A percentile compares a stretch with the other conserved stretches of the same genome.
phyloP scores from a whole-genome alignment of 2,113 vertebrate species.

The Xiphophorus couchianus region DNA sequence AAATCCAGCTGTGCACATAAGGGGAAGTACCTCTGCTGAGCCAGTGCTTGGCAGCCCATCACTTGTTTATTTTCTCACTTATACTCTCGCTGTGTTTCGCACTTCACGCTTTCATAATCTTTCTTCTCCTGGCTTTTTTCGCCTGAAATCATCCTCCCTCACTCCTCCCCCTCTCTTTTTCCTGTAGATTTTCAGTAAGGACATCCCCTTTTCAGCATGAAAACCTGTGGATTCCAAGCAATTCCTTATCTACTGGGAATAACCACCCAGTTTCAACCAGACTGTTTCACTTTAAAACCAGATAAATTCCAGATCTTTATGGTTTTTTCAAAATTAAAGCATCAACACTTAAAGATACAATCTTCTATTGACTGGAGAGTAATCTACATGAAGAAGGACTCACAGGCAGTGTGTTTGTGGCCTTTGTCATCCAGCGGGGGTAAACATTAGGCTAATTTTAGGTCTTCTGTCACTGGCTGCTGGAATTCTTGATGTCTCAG shows the following conservation, averaged over 20 bases:
- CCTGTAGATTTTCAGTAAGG: constrained; percentile 63
- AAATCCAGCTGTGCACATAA: constrained; percentile 77
- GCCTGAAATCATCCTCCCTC: constrained; percentile 27
- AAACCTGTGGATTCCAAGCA: constrained; percentile 44
- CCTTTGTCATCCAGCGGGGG: constrained; percentile 54
- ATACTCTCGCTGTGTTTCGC: constrained; percentile 47
- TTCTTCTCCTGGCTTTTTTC: constrained; percentile 19
- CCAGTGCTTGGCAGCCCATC: constrained; percentile 67
- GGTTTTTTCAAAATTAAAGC: background rate
- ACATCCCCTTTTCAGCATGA: constrained; percentile 40
- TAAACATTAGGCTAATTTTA: constrained; percentile 71
- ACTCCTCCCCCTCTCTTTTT: constrained; percentile 39
- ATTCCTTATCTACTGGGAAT: constrained; percentile 10
- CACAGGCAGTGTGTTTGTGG: constrained; percentile 34
- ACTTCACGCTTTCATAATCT: constrained; percentile 54
- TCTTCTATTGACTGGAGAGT: background rate
- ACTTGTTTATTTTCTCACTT: constrained; percentile 71
- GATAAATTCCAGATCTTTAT: background rate
- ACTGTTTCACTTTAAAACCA: constrained; percentile 1
- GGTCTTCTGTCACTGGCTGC: constrained; percentile 58
- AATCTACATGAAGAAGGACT: background rate
- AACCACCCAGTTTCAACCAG: constrained; percentile 6
- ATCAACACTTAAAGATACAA: background rate
- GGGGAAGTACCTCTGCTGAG: constrained; percentile 76
- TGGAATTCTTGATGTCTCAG: constrained; percentile 76